These are phyloP conservation scores for Glaucidium brasilianum DNA, from an alignment of 2,113 vertebrate genomes.

Conservation along the genomic window DNA sequence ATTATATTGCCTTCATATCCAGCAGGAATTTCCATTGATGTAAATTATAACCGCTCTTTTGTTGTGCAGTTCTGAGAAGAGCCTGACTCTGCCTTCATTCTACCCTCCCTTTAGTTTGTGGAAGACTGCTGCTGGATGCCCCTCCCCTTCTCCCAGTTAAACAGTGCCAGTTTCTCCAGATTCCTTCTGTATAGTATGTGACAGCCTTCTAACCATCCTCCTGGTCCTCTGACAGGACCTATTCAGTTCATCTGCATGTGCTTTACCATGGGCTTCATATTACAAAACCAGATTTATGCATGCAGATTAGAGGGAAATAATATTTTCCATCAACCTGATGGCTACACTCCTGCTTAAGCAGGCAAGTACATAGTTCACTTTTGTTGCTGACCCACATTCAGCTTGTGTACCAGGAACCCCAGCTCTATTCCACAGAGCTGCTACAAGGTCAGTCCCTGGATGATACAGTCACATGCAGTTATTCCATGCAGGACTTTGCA, in stretches of 20 bases:
- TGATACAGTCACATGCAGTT: accelerated
- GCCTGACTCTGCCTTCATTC: neutral
- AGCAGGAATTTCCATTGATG: neutral
- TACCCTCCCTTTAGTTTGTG: neutral
- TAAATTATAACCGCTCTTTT: neutral
- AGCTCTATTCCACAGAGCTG: neutral
- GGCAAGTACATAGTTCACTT: neutral
- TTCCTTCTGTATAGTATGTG: accelerated
- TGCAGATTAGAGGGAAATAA: neutral
- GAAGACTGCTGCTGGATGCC: neutral
- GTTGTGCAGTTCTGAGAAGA: neutral
- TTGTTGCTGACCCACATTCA: neutral
- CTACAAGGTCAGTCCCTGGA: neutral
- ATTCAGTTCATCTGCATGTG: neutral
- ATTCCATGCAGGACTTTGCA: neutral
- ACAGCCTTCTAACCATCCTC: neutral
- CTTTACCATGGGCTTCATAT: neutral
- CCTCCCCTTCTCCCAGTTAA: neutral
- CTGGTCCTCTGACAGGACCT: neutral
- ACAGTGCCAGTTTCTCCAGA: neutral
- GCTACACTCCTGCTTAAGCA: neutral
- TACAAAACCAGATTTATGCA: neutral
- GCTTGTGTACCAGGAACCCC: neutral
- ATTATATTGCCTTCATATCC: neutral
- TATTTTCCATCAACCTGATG: neutral